phyloP scores from a whole-genome alignment of 1,140 invertebrate genomes.

The Megalonaias nervosa region DNA sequence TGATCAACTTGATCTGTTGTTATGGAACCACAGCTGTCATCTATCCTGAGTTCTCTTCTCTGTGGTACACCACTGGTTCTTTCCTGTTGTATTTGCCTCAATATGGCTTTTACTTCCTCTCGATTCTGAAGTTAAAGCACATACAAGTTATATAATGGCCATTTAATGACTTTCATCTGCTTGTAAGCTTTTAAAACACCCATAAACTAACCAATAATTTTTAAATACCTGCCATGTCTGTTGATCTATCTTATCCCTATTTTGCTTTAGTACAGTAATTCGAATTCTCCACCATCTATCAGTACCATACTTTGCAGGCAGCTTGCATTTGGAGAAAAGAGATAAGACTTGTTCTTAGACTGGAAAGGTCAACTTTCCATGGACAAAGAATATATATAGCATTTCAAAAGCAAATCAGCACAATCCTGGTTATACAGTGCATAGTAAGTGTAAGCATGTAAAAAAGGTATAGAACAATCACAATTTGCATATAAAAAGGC shows the following conservation, averaged over 20 bases:
- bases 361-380: too few relatives aligned
- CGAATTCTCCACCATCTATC: too few relatives aligned
- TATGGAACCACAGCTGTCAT: conserved; percentile 59
- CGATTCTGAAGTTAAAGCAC: conserved; percentile 78
- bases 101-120: conserved; percentile 90
- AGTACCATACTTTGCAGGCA: too few relatives aligned
- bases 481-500: too few relatives aligned
- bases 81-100: conserved; percentile 80
- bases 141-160: background rate
- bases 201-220: background rate
- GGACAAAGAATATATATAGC: too few relatives aligned
- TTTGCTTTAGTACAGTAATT: background rate
- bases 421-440: too few relatives aligned
- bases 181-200: background rate
- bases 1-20: conserved; percentile 40
- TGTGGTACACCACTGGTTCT: conserved; percentile 40
- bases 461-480: too few relatives aligned
- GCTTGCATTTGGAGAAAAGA: too few relatives aligned
- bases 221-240: background rate
- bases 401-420: too few relatives aligned
- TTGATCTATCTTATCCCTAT: background rate
- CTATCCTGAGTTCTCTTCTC: conserved; percentile 41
- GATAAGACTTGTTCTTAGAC: too few relatives aligned
- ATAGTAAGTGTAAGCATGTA: too few relatives aligned
- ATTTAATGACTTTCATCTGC: background rate